phyloP scores from a whole-genome alignment of 2,113 vertebrate genomes.

The Daboia siamensis region DNA sequence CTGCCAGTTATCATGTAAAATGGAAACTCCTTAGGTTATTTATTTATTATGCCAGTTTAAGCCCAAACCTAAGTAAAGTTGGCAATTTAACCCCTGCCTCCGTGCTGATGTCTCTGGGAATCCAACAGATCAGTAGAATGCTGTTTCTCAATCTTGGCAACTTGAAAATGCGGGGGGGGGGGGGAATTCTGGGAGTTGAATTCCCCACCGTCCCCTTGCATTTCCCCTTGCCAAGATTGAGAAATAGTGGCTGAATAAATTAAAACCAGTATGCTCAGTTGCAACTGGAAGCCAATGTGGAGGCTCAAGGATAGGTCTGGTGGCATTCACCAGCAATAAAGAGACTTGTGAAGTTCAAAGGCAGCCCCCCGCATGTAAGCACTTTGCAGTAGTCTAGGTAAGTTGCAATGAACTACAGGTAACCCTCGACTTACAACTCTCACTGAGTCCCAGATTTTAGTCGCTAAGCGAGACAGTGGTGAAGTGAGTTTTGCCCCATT shows the following conservation, averaged over 20 bases:
- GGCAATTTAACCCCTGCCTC: neutral
- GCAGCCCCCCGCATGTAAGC: too few relatives aligned
- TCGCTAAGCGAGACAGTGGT: too few relatives aligned
- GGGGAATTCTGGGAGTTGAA: neutral
- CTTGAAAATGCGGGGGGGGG: neutral
- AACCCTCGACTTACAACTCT: too few relatives aligned
- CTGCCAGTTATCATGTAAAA: neutral
- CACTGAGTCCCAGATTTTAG: too few relatives aligned
- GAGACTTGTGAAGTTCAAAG: too few relatives aligned
- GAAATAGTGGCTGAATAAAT: neutral
- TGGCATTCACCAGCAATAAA: too few relatives aligned
- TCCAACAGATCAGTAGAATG: neutral
- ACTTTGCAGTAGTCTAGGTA: too few relatives aligned
- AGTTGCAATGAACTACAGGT: too few relatives aligned
- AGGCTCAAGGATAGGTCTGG: rapidly evolving
- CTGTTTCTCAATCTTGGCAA: neutral
- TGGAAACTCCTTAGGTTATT: neutral
- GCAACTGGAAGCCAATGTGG: neutral
- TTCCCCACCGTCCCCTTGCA: neutral
- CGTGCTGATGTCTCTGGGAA: neutral
- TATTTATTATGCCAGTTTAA: neutral
- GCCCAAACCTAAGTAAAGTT: neutral
- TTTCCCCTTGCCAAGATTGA: neutral
- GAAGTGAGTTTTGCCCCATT: too few relatives aligned
- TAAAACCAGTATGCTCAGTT: neutral